Percentiles rank a stretch among this genome's conserved stretches.
Evolutionary conservation across 2,888 invertebrate species (phyloP).

Genomic region (Coenonympha arcania): DNA sequence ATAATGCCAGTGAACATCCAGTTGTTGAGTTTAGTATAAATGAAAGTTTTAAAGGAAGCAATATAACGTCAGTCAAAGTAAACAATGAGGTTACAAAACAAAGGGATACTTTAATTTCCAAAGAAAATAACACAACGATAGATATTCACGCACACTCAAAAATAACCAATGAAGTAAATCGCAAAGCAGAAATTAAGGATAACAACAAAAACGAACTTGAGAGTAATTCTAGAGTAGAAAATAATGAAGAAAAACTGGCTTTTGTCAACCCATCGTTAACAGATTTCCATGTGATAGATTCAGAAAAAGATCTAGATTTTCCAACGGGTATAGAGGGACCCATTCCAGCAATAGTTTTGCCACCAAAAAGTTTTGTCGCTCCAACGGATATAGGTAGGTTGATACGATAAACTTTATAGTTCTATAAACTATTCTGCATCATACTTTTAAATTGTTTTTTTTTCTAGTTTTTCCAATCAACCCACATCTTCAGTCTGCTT

Average conservation of each 20-base stretch:
- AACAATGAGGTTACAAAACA: not conserved
- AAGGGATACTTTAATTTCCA: not conserved
- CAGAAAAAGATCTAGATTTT: constrained; percentile 64
- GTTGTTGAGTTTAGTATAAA: too few species aligned
- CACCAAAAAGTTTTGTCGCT: constrained; percentile 44
- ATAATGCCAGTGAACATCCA: constrained; percentile 11
- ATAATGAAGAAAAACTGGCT: constrained; percentile 16
- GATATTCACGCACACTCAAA: not conserved
- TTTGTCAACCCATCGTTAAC: constrained; percentile 47
- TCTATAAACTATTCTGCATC: too few species aligned
- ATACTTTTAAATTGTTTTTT: too few species aligned
- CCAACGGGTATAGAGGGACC: constrained; percentile 66
- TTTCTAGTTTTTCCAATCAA: constrained; percentile 6
- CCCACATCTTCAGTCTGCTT: constrained; percentile 2
- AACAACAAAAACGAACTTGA: constrained; percentile 19
- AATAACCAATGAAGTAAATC: not conserved
- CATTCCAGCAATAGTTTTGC: constrained; percentile 49
- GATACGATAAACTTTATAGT: too few species aligned
- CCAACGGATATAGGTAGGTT: constrained; percentile 21
- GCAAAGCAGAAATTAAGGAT: constrained; percentile 10
- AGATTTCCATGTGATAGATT: constrained; percentile 59
- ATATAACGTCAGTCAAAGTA: not conserved
- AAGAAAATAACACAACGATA: not conserved
- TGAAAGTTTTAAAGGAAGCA: not conserved
- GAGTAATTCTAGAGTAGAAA: constrained; percentile 14